Percentiles rank a stretch among this genome's conserved stretches.
These are phyloP conservation scores for Oncorhynchus masou DNA, from an alignment of 2,113 vertebrate species.

Conservation along the genomic window DNA sequence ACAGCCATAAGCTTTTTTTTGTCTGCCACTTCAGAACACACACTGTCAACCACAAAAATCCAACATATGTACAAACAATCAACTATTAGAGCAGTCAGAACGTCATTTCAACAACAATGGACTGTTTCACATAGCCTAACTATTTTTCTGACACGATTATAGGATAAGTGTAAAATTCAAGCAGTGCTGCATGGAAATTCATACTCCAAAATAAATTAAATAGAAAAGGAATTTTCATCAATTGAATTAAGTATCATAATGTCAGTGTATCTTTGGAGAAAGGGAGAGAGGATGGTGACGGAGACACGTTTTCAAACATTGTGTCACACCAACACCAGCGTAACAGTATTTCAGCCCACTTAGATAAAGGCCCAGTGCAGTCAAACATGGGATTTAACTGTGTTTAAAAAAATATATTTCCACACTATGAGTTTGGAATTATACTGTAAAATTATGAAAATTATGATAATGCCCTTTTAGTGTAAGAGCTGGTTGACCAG, in stretches of 20 bases:
- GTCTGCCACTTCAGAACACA: slow-evolving; percentile 68
- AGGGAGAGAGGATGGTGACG: slow-evolving; percentile 70
- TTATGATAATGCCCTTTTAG: too few species aligned
- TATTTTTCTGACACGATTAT: slow-evolving; percentile 57
- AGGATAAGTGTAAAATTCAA: slow-evolving; percentile 55
- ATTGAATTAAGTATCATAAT: slow-evolving; percentile 52
- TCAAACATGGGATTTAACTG: too few species aligned
- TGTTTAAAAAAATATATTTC: too few species aligned
- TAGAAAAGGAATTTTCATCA: slow-evolving; percentile 55
- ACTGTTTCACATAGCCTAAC: slow-evolving; percentile 42
- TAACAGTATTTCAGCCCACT: slow-evolving; percentile 73
- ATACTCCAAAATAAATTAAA: slow-evolving; percentile 73
- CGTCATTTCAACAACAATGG: slow-evolving; percentile 50
- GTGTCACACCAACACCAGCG: slow-evolving; percentile 61
- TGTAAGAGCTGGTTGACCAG: too few species aligned
- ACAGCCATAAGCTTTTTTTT: slow-evolving; percentile 71
- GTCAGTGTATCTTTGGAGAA: slow-evolving; percentile 77
- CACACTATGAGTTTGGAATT: too few species aligned
- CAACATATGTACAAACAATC: slow-evolving; percentile 72
- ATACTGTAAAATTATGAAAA: too few species aligned
- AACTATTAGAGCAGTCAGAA: slow-evolving; percentile 62
- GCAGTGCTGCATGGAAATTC: slow-evolving; percentile 63
- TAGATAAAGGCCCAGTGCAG: slow-evolving; percentile 38
- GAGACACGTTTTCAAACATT: slow-evolving; percentile 54
- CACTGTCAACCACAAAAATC: slow-evolving; percentile 66